Conservation (phyloP, 2,888 invertebrate species). For the Reticulitermes lucifugus region DNA sequence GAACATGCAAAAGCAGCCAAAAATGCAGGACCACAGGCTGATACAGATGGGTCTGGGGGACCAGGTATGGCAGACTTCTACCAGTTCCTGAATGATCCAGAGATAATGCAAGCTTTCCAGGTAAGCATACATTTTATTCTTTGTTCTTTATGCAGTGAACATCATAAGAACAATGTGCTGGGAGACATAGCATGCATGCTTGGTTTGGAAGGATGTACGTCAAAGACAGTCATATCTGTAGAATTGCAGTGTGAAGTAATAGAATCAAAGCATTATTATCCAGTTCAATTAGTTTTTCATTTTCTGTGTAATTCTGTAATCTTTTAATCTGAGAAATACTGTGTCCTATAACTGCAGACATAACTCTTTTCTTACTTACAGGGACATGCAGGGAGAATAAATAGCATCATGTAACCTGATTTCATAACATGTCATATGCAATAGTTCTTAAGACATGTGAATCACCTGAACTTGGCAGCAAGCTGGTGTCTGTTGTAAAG, state of each 20-base stretch:
- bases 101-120: constrained; percentile 77
- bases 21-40: constrained; percentile 54
- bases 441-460: neutral
- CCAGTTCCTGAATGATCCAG: constrained; percentile 79
- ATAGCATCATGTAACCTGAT: neutral
- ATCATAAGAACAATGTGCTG: too few species aligned
- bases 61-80: constrained; percentile 66
- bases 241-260: too few species aligned
- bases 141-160: too few species aligned
- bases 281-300: too few species aligned
- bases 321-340: too few species aligned
- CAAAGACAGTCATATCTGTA: too few species aligned
- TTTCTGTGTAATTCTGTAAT: too few species aligned
- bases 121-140: constrained; percentile 59
- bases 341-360: too few species aligned
- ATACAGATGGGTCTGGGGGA: constrained; percentile 54
- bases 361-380: too few species aligned
- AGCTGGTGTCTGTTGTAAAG: neutral
- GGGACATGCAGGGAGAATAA: neutral
- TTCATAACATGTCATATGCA: neutral
- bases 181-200: too few species aligned
- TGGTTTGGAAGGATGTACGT: too few species aligned
- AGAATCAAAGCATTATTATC: too few species aligned
- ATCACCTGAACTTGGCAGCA: neutral
- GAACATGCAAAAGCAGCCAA: constrained; percentile 70